Evolutionary conservation across 2,888 invertebrate genomes (phyloP).

Genomic region (Byasa hedistus): DNA sequence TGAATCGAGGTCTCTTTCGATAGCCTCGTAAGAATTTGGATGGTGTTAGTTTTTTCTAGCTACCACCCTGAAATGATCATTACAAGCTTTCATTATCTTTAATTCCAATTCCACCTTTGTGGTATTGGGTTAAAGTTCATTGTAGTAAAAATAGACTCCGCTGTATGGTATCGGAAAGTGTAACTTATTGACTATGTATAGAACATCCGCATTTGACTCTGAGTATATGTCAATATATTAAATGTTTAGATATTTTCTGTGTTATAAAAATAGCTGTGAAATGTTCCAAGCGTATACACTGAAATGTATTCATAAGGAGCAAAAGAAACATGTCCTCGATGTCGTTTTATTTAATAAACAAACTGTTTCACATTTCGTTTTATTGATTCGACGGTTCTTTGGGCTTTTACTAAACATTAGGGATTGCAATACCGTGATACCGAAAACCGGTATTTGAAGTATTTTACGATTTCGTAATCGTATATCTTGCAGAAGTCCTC

Average conservation of each 20-base stretch:
- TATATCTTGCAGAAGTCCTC: too few relatives aligned
- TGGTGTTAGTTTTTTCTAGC: too few relatives aligned
- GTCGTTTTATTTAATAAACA: constrained; percentile 11
- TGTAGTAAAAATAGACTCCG: neutral
- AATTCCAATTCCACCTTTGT: neutral
- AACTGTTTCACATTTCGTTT: neutral
- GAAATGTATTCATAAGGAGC: neutral
- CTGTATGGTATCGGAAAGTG: neutral
- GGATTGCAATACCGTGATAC: too few relatives aligned
- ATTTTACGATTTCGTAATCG: too few relatives aligned
- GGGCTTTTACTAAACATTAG: neutral
- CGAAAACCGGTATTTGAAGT: too few relatives aligned
- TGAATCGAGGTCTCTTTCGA: too few relatives aligned
- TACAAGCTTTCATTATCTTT: neutral
- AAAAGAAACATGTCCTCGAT: constrained; percentile 14
- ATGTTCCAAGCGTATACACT: neutral
- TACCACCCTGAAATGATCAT: too few relatives aligned
- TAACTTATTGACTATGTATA: neutral
- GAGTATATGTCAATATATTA: neutral
- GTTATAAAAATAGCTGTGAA: neutral
- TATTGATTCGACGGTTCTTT: neutral
- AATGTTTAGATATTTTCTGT: constrained; percentile 7
- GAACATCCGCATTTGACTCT: neutral
- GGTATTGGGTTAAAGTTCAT: too few relatives aligned
- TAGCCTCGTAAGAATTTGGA: too few relatives aligned